Base-by-base conservation (phyloP, 2,113 vertebrate species). In the Coryphaenoides rupestris region DNA sequence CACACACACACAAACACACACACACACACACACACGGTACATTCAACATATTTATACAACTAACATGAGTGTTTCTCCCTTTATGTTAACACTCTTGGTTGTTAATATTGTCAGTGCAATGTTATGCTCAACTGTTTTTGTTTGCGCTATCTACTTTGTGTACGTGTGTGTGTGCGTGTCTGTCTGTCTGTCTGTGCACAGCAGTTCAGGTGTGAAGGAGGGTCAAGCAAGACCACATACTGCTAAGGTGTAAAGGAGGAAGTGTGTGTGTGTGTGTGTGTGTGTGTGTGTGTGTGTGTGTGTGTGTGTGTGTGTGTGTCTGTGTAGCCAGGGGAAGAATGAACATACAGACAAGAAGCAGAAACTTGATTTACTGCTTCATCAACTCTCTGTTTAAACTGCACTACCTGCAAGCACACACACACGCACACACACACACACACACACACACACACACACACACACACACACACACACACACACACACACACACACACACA, bases 181-280 rank as follows among this genome's bases (percentile, higher is more conserved):
- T n/a, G 23, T 57, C 63, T 21, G 40, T 55, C 9, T 6, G 49
- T 14, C 33, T 13, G 28, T 64, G 62, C 59, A 58, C 54, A 80
- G 23, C 66, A 76, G 81, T 66, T 78, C 45, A 65, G 72, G 76
- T 81, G 80, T 86, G 84, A 86, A 84, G 77, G 75, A 84, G 73
- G 71, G 84, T 86, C 77, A 70, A 68, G 24, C 24, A 28, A n/a
- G 60, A 75, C 63, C 46, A 13, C 53, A 53, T 58, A 69, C 62
- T 19, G 58, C 60, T 57, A 63, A 62, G 62, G 60, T 67, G 65
- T 19, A 21, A 24, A 3, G n/a, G 40, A 45, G 40, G 5, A 21
- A 54, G 33, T 50, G 54, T 28, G 55, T 50, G 45, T 64, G 57
- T 52, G 15, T 47, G 23, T 55, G 28, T 28, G 49, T 19, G 28